These are phyloP conservation scores for Leucophenga montana DNA, from an alignment of 2,888 invertebrate genomes.

Conservation along the genomic window DNA sequence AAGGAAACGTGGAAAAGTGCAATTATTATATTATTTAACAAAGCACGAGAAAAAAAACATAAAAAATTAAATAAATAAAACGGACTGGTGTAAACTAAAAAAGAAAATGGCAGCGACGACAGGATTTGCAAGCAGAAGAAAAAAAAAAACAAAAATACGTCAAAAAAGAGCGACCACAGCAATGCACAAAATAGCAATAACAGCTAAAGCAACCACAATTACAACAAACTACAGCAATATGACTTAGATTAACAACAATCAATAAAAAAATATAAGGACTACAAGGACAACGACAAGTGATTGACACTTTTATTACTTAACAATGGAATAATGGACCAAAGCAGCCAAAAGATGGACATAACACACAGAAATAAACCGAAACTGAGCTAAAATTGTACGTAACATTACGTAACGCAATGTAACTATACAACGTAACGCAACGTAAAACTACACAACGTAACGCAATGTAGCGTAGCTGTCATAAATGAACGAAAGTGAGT, in stretches of 20 bases:
- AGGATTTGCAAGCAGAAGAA: neutral
- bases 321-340: neutral
- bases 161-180: neutral
- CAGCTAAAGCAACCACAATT: neutral
- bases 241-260: neutral
- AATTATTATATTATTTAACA: slow-evolving; percentile 15
- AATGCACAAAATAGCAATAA: neutral
- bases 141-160: too few species aligned
- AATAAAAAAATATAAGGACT: neutral
- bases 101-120: neutral
- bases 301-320: slow-evolving; percentile 24
- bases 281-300: slow-evolving; percentile 10
- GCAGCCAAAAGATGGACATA: neutral
- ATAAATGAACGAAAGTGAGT: neutral
- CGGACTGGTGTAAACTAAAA: neutral
- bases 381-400: too few species aligned
- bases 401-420: neutral
- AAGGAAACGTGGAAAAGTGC: neutral
- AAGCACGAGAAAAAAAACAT: neutral
- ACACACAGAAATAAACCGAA: too few species aligned
- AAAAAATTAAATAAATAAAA: slow-evolving; percentile 3
- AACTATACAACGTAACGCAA: neutral
- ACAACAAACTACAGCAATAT: neutral
- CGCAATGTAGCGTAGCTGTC: neutral
- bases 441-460: neutral